Conservation (phyloP, 2,888 invertebrate genomes). For the Drosophila glabriapex region DNA sequence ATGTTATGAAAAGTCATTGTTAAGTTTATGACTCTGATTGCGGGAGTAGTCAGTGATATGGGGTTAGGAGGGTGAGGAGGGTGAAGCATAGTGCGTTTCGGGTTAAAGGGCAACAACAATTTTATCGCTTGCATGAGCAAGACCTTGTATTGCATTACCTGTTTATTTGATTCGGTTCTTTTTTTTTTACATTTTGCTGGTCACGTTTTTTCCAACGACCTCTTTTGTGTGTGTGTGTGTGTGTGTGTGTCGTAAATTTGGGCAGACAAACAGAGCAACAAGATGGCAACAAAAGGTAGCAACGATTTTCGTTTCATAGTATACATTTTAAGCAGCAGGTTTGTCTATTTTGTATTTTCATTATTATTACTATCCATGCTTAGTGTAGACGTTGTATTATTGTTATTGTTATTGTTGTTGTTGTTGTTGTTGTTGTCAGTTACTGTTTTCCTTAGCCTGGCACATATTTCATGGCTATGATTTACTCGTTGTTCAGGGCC, state of each 20-base stretch:
- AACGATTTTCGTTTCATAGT: conserved; percentile 58
- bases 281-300: conserved; percentile 67
- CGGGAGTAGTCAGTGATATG: background rate
- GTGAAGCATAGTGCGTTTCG: conserved; percentile 24
- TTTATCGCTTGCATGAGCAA: conserved; percentile 60
- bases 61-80: background rate
- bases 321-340: conserved; percentile 62
- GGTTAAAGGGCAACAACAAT: conserved; percentile 42
- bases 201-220: conserved; percentile 62
- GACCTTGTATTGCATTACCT: conserved; percentile 48
- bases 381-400: conserved; percentile 19
- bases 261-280: conserved; percentile 53
- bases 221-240: conserved; percentile 36
- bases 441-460: conserved; percentile 59
- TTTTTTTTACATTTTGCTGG: conserved; percentile 42
- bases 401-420: conserved; percentile 7
- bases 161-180: conserved; percentile 18
- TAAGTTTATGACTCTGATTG: conserved; percentile 70
- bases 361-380: conserved; percentile 69
- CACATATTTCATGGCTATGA: conserved; percentile 81
- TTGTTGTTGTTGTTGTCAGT: conserved; percentile 33
- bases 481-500: conserved; percentile 79
- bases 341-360: conserved; percentile 72
- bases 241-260: conserved; percentile 68
- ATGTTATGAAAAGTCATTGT: conserved; percentile 70